Conservation (phyloP, 2,113 vertebrate genomes). For the cattle (Bos taurus) region DNA sequence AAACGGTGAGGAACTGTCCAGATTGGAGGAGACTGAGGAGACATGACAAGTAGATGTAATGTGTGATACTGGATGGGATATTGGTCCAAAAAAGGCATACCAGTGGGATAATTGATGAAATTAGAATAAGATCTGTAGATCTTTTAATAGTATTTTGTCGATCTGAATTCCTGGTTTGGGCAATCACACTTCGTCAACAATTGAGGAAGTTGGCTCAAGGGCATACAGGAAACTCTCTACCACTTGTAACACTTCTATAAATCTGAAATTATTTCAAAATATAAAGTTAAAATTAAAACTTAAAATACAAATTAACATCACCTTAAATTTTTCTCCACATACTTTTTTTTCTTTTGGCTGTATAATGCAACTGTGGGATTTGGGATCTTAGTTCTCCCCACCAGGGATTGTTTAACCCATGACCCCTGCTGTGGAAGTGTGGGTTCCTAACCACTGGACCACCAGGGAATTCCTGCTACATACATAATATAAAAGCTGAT, state of each 20-base stretch:
- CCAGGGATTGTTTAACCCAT: neutral
- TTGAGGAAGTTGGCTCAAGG: neutral
- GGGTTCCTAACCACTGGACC: neutral
- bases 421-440: neutral
- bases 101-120: neutral
- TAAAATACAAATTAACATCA: neutral
- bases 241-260: neutral
- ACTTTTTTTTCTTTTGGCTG: neutral
- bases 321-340: neutral
- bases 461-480: neutral
- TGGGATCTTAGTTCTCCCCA: neutral
- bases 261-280: slow-evolving; percentile 20
- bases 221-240: neutral
- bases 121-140: neutral
- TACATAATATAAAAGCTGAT: neutral
- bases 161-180: neutral
- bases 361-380: neutral
- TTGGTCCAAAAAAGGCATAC: neutral
- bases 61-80: neutral
- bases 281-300: slow-evolving; percentile 29
- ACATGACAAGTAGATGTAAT: neutral
- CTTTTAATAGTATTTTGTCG: neutral
- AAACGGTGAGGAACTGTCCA: neutral
- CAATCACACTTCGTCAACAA: neutral
- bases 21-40: neutral